Evolutionary conservation across 2,888 invertebrate species (phyloP).

Genomic region (Mesorhabditis sp.): DNA sequence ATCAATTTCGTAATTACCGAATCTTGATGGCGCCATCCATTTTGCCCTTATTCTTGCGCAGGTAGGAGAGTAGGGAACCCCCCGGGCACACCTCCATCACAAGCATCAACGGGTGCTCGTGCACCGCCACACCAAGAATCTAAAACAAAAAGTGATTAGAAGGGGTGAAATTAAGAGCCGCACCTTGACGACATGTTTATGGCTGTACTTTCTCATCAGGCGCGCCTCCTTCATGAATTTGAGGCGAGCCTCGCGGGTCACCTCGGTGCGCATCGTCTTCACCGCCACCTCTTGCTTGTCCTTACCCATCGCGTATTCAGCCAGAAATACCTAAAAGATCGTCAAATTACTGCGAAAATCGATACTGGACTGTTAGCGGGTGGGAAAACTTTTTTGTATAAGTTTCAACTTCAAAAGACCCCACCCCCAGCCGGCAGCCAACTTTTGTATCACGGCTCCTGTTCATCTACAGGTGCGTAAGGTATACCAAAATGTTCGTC

Average conservation of each 20-base stretch:
- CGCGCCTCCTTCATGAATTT: conserved; percentile 53
- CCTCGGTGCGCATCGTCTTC: conserved; percentile 44
- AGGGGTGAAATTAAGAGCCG: conserved; percentile 21
- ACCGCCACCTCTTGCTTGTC: conserved; percentile 42
- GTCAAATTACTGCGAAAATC: background rate
- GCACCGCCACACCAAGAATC: conserved; percentile 38
- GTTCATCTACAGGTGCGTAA: too few relatives aligned
- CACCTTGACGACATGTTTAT: conserved; percentile 45
- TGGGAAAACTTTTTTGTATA: background rate
- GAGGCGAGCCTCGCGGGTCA: conserved; percentile 33
- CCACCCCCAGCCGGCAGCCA: too few relatives aligned
- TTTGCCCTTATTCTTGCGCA: conserved; percentile 36
- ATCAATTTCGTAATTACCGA: too few relatives aligned
- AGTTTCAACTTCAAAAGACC: background rate
- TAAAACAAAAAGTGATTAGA: conserved; percentile 11
- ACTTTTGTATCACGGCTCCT: too few relatives aligned
- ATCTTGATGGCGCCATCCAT: conserved; percentile 26
- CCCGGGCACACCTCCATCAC: conserved; percentile 51
- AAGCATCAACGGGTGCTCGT: conserved; percentile 49
- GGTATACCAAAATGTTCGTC: too few relatives aligned
- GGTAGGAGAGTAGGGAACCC: conserved; percentile 36
- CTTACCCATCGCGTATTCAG: conserved; percentile 27
- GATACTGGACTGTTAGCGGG: too few relatives aligned
- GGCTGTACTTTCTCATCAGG: conserved; percentile 45
- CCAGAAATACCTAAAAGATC: conserved; percentile 27